Conservation (phyloP, 2,888 invertebrate species). For the Smittia aterrima region DNA sequence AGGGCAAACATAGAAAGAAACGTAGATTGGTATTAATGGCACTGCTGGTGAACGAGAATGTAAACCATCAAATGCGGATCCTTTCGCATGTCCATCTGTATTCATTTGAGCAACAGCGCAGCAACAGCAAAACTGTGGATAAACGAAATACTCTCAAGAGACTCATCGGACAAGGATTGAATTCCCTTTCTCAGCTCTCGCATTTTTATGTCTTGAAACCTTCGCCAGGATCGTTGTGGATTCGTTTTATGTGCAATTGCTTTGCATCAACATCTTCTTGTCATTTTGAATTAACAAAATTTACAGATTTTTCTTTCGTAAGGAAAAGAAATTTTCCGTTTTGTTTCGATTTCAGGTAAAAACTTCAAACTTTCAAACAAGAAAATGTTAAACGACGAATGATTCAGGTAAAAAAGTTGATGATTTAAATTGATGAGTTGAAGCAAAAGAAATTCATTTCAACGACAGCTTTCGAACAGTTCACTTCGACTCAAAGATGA, state of each 20-base stretch:
- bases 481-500: too few species aligned
- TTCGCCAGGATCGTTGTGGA: neutral
- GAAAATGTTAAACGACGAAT: too few species aligned
- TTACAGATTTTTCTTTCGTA: too few species aligned
- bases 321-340: too few species aligned
- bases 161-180: conserved; percentile 31
- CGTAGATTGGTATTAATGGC: conserved; percentile 39
- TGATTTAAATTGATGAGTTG: too few species aligned
- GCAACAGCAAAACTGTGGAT: conserved; percentile 18
- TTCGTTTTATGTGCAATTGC: conserved; percentile 20
- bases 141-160: conserved; percentile 28
- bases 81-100: conserved; percentile 34
- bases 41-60: neutral
- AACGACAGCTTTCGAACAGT: too few species aligned
- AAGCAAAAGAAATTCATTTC: too few species aligned
- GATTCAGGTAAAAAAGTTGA: too few species aligned
- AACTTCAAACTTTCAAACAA: too few species aligned
- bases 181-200: neutral
- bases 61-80: conserved; percentile 9
- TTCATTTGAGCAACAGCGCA: conserved; percentile 31
- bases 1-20: neutral
- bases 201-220: neutral
- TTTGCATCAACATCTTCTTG: neutral
- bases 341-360: too few species aligned
- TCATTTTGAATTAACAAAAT: too few species aligned